Percentiles rank a stretch among this genome's conserved stretches.
These are phyloP conservation scores for Andrena hattorfiana DNA, from an alignment of 2,888 invertebrate genomes.

Conservation along the genomic window DNA sequence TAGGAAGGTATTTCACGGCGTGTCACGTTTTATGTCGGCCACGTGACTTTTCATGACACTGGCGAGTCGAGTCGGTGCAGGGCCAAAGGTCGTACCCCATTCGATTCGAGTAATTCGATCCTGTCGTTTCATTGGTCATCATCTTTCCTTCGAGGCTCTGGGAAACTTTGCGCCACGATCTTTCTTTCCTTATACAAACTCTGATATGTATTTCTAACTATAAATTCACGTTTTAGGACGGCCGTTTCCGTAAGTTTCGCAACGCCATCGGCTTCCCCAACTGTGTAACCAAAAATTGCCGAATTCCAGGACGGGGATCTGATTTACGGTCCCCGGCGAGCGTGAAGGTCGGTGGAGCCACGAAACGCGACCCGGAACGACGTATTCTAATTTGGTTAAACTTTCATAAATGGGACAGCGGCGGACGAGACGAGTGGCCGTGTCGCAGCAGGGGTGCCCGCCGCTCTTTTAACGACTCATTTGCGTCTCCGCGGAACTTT, in stretches of 20 bases:
- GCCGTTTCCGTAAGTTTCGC: not conserved
- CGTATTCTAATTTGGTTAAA: slow-evolving; percentile 74
- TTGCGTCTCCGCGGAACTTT: slow-evolving; percentile 78
- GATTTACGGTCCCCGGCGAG: slow-evolving; percentile 52
- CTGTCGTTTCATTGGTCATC: slow-evolving; percentile 60
- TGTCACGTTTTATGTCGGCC: slow-evolving; percentile 83
- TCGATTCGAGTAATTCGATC: slow-evolving; percentile 71
- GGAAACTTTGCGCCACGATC: slow-evolving; percentile 12
- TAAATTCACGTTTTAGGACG: not conserved
- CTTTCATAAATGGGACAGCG: slow-evolving; percentile 73
- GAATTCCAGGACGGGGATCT: slow-evolving; percentile 23
- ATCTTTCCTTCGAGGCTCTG: slow-evolving; percentile 62
- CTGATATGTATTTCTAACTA: not conserved
- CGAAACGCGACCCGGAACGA: slow-evolving; percentile 62
- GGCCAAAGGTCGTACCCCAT: slow-evolving; percentile 77
- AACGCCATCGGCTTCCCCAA: not conserved
- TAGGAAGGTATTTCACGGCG: slow-evolving; percentile 83
- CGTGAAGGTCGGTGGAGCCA: slow-evolving; percentile 39
- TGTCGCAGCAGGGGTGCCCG: slow-evolving; percentile 75
- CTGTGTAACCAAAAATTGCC: slow-evolving; percentile 11
- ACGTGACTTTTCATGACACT: slow-evolving; percentile 81
- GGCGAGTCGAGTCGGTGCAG: slow-evolving; percentile 71
- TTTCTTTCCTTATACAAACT: not conserved
- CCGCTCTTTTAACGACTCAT: slow-evolving; percentile 81
- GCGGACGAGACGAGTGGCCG: slow-evolving; percentile 65